These are phyloP conservation scores for Heliopora coerulea DNA, from an alignment of 92 coral and sea anemone species.

Conservation along the genomic window DNA sequence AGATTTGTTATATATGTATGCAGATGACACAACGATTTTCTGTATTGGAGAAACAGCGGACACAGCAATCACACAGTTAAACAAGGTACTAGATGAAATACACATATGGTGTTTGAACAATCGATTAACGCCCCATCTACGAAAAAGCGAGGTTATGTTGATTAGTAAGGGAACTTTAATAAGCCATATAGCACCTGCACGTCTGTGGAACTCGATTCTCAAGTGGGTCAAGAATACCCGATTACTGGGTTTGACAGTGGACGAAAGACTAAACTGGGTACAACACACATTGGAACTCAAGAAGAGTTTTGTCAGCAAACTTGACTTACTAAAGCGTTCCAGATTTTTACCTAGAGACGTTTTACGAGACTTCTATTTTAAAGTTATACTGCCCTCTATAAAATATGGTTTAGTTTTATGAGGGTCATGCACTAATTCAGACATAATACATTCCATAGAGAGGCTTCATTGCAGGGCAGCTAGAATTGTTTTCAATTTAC, in stretches of 20 bases:
- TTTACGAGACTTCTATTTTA: slow-evolving; percentile 30
- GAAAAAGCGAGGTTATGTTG: slow-evolving; percentile 31
- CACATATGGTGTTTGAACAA: slow-evolving; percentile 31
- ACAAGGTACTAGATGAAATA: neutral
- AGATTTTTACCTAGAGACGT: slow-evolving; percentile 14
- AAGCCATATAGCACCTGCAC: slow-evolving; percentile 14
- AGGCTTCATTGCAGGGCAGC: slow-evolving; percentile 45
- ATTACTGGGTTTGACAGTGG: slow-evolving; percentile 33
- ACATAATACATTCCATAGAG: no score
- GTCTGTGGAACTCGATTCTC: neutral
- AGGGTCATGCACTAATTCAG: slow-evolving; percentile 19
- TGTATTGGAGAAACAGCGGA: no score
- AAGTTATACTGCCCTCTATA: no score
- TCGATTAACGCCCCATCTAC: slow-evolving; percentile 31
- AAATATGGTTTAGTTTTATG: slow-evolving; percentile 34
- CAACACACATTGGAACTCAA: slow-evolving; percentile 39
- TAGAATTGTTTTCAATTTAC: slow-evolving; percentile 13
- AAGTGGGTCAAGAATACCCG: slow-evolving; percentile 26
- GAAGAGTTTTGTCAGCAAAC: slow-evolving; percentile 40
- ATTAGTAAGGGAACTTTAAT: slow-evolving; percentile 18
- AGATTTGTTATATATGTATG: slow-evolving; percentile 13
- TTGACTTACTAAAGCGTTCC: slow-evolving; percentile 37
- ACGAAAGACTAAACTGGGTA: slow-evolving; percentile 38
- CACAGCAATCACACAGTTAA: no score
- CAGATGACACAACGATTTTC: no score